These are phyloP conservation scores for Bombycilla garrulus DNA, from an alignment of 2,113 vertebrate species.

Conservation along the genomic window DNA sequence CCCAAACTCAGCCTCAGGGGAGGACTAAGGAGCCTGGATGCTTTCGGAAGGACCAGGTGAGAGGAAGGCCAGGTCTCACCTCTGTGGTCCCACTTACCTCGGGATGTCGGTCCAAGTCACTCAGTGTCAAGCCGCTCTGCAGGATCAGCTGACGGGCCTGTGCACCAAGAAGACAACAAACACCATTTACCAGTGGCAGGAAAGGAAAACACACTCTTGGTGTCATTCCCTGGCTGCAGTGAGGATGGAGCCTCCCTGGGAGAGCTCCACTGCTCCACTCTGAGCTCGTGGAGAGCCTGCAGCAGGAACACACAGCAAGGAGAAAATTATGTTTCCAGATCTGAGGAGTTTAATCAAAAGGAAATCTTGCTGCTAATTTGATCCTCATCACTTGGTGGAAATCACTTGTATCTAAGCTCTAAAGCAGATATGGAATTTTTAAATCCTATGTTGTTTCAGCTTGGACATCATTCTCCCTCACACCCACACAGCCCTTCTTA, in stretches of 20 bases:
- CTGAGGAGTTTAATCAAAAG: background rate
- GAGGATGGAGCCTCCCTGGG: background rate
- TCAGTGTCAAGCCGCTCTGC: slow-evolving; percentile 85
- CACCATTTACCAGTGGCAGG: background rate
- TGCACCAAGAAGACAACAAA: background rate
- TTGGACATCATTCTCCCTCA: background rate
- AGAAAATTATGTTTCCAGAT: background rate
- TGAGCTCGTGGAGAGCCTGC: background rate
- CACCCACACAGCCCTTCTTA: background rate
- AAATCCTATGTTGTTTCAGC: background rate
- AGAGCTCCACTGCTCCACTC: background rate
- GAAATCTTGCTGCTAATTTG: background rate
- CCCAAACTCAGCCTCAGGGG: background rate
- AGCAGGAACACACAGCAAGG: background rate
- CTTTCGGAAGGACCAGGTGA: background rate
- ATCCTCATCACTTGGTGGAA: background rate
- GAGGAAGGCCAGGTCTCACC: background rate
- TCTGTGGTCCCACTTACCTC: slow-evolving; percentile 74
- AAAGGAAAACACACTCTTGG: background rate
- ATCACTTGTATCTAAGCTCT: background rate
- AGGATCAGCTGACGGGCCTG: slow-evolving; percentile 96
- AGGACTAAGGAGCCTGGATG: background rate
- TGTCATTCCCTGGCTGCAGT: background rate
- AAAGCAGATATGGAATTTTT: background rate
- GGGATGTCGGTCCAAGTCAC: slow-evolving; percentile 92